A percentile compares a stretch with the other conserved stretches of the same genome.
Conservation (phyloP, 1,140 invertebrate genomes). For the Scaptomyza graminum region DNA sequence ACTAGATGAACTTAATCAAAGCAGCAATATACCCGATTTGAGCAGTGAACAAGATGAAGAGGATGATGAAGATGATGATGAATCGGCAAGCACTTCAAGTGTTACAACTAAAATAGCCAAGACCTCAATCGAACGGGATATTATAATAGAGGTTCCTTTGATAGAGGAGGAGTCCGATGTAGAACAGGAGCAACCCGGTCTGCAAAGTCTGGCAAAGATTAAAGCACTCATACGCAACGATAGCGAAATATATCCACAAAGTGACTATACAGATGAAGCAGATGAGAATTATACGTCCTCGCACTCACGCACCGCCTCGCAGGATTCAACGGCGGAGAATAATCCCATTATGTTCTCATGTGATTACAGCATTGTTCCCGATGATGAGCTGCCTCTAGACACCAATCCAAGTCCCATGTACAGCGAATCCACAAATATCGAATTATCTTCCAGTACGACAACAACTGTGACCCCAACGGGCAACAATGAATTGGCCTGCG, state of each 20-base stretch:
- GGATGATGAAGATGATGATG: constrained; percentile 64
- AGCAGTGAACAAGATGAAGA: constrained; percentile 44
- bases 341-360: constrained; percentile 31
- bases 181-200: constrained; percentile 1
- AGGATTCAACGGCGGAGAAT: constrained; percentile 54
- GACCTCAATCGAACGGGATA: constrained; percentile 66
- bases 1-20: constrained; percentile 57
- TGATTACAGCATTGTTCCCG: constrained; percentile 76
- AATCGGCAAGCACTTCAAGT: constrained; percentile 68
- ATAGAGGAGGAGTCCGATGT: constrained; percentile 29
- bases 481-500: constrained; percentile 87
- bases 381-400: constrained; percentile 70
- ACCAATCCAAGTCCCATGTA: constrained; percentile 64
- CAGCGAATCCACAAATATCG: constrained; percentile 34
- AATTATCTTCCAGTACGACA: constrained; percentile 36
- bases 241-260: constrained; percentile 74
- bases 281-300: constrained; percentile 51
- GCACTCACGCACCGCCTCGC: constrained; percentile 69
- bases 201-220: constrained; percentile 63
- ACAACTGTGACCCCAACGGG: constrained; percentile 67
- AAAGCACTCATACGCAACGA: constrained; percentile 70
- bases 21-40: constrained; percentile 47
- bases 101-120: constrained; percentile 70
- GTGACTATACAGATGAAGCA: constrained; percentile 61
- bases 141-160: constrained; percentile 51